Base-by-base conservation (phyloP, 1,140 invertebrate genomes). In the Andricus grossulariae region DNA sequence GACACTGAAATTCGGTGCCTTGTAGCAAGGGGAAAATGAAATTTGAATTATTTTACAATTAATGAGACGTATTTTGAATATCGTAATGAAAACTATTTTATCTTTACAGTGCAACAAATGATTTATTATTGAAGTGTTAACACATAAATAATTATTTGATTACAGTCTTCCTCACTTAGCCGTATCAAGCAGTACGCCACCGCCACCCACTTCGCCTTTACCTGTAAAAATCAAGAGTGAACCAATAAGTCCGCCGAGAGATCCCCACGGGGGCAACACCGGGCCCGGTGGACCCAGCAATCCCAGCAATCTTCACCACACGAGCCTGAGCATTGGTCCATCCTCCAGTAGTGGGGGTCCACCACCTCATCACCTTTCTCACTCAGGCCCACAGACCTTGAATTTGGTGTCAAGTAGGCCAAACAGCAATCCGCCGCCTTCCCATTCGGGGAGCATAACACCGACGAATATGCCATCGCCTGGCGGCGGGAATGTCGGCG, bases 201-300 rank as follows among this genome's bases (percentile, higher is more conserved):
- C 95, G 19, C 92, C 93, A 51, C 95, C 96, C 54, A 95, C 95
- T 76, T 97, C 96, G 80, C 96, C 96, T 11, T 92, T 96, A 84
- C 94, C 96, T 78, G 95, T 98, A 73, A 97, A 97, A 91, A 98
- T 99, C 87, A 99, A 98, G 92, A 97, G 96, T 83, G 97, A 99
- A 90, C 97, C 97, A 16, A 97, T 98, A 86, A 98, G 97, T 83
- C 97, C 97, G 75, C 97, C 97, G 6, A 91, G 95, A 75, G 94
- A 94, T 82, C 93, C 93, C 77, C 92, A 93, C 77, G 87, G 88
- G 25, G 72, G 86, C 12, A 87, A 86, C 57, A 87, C 87, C 10
- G 88, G 88, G 0, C 89, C 87, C 6, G 91, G 82, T 25, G 87
- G 86, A 2, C 85, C 85, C 3, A 83, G 86, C 18, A 85, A 81